Base-by-base conservation (phyloP, 2,888 invertebrate species). In the Sesia bembeciformis region DNA sequence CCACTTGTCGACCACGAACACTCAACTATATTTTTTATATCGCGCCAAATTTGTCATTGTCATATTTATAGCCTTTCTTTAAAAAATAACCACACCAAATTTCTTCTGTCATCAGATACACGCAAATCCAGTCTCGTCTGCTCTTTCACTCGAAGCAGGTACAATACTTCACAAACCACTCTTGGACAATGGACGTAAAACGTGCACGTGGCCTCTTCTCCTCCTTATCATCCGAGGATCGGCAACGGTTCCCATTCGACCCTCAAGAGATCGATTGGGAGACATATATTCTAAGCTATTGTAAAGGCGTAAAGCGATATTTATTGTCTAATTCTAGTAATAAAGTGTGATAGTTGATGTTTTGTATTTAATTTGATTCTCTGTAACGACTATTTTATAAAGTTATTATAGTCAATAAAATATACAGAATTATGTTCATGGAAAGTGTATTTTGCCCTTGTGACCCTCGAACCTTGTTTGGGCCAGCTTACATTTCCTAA, bases 181-280 rank as follows among this genome's bases (percentile, higher is more conserved):
- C 95, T 65, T 96, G 96, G 95, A 90, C 92, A 65, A 95, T 97
- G 81, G 92, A 93, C 66, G 93, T 94, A 62, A 92, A 92, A 59
- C 94, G 94, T 66, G 93, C 94, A 4, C 85, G 90, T 62, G 84
- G 84, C 41, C 81, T 96, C 58, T 90, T 91, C 60, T 78, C 90
- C 51, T 82, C 84, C 52, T 82, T 93, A 62, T 92, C 90, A 64
- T 84, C 90, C 43, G 81, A 84, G 51, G 96, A 96, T 76, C 90
- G 91, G 53, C 87, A 92, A 72, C 91, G 89, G 53, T 97, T 96
- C 77, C 92, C 93, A 64, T 97, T 96, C 74, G 95, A 96, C 74
- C 93, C 94, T 39, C 89, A 90, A 58, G 90, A 92, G 74, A 94
- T 97, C 60, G 88, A 94, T 70, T 97, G 97, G 97, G 91, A 93